Percentiles rank a stretch among this genome's conserved stretches.
Conservation (phyloP, 1,140 invertebrate genomes). For the Drosophila punjabiensis region DNA sequence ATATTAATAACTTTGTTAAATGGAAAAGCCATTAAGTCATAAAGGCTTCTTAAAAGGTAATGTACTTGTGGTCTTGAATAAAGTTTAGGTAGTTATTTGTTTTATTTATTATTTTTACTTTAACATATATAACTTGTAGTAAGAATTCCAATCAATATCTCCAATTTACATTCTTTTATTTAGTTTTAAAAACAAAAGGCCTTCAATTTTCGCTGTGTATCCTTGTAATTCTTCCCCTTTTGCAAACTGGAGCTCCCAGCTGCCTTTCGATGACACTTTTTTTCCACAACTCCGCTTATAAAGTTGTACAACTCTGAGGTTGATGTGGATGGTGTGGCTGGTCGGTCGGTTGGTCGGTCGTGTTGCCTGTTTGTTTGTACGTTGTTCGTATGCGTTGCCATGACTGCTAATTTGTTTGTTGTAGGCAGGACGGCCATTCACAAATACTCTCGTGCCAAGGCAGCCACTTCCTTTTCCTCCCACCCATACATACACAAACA, state of each 20-base stretch:
- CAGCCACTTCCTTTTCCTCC: conserved; percentile 15
- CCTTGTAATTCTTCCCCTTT: conserved; percentile 13
- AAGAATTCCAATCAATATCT: not conserved
- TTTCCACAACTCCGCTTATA: conserved; percentile 68
- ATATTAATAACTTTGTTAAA: too few relatives aligned
- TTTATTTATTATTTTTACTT: too few relatives aligned
- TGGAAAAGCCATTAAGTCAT: too few relatives aligned
- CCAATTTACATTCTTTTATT: not conserved
- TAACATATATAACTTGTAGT: too few relatives aligned
- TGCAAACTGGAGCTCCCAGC: conserved; percentile 36
- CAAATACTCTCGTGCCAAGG: conserved; percentile 19
- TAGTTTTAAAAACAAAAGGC: too few relatives aligned
- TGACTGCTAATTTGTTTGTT: conserved; percentile 82
- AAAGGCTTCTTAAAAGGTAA: too few relatives aligned
- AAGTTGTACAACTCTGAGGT: conserved; percentile 66
- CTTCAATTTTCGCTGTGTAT: conserved; percentile 6
- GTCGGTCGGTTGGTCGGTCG: conserved; percentile 39
- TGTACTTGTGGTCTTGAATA: too few relatives aligned
- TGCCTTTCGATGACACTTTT: conserved; percentile 60
- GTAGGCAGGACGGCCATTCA: conserved; percentile 78
- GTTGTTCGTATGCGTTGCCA: conserved; percentile 65
- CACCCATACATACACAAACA: not conserved
- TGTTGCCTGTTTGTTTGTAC: conserved; percentile 64
- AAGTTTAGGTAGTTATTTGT: too few relatives aligned
- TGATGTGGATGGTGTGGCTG: conserved; percentile 46